A percentile compares a stretch with the other conserved stretches of the same genome.
Conservation (phyloP, 2,797 vertebrate genomes). For the Urosaurus nigricauda region DNA sequence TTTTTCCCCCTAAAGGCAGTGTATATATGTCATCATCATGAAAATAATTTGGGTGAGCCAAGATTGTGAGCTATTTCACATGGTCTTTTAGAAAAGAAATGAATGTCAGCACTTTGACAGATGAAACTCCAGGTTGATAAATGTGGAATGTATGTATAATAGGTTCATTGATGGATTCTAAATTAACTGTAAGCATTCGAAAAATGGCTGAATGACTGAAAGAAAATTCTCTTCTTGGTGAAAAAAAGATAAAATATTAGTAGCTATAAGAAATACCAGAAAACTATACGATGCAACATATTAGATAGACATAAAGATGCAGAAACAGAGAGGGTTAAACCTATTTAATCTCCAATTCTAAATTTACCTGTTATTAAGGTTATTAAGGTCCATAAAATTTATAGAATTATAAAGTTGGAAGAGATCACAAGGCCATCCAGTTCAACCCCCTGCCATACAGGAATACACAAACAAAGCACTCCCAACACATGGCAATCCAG, state of each 20-base stretch:
- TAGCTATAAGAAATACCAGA: constrained; percentile 1
- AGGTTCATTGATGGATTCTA: constrained; percentile 8
- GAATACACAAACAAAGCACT: no score
- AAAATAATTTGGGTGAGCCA: constrained; percentile 13
- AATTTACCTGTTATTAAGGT: background rate
- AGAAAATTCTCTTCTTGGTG: constrained; percentile 4
- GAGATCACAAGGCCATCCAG: no score
- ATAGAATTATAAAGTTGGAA: no score
- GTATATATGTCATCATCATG: background rate
- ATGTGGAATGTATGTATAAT: constrained; percentile 14
- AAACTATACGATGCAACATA: background rate
- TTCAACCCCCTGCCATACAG: no score
- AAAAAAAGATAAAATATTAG: background rate
- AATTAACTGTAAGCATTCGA: constrained; percentile 15
- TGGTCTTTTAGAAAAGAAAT: constrained; percentile 16
- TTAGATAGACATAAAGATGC: background rate
- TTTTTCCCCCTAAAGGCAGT: background rate
- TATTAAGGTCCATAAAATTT: background rate
- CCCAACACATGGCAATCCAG: no score
- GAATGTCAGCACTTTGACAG: constrained; percentile 21
- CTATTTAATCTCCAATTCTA: background rate
- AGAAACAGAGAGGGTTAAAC: constrained; percentile 4
- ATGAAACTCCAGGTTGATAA: constrained; percentile 26
- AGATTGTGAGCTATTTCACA: constrained; percentile 12
- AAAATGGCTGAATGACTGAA: constrained; percentile 10